A percentile compares a stretch with the other conserved stretches of the same genome.
phyloP scores from a whole-genome alignment of 2,113 vertebrate genomes.

The Lycaon pictus region DNA sequence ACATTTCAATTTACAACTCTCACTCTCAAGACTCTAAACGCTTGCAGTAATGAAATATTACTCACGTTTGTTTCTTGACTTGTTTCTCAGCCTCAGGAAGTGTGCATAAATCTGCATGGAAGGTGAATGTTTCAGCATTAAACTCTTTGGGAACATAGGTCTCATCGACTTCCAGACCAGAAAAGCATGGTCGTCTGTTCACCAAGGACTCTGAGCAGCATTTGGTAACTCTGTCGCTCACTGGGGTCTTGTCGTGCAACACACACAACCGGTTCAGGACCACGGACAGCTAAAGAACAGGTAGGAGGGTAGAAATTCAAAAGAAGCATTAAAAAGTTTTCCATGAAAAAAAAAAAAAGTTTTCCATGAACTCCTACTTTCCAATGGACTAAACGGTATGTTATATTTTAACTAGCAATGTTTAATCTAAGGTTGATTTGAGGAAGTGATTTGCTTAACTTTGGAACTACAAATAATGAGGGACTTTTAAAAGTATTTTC shows the following conservation, averaged over 20 bases:
- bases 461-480: not conserved
- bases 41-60: not conserved
- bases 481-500: not conserved
- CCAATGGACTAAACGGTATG: not conserved
- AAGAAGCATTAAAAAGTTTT: not conserved
- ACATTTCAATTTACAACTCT: not conserved
- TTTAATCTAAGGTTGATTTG: not conserved
- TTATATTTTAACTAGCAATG: not conserved
- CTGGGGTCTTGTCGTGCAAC: slow-evolving; percentile 72
- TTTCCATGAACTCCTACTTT: not conserved
- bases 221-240: slow-evolving; percentile 64
- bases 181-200: slow-evolving; percentile 71
- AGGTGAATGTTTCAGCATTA: slow-evolving; percentile 68
- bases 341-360: not conserved
- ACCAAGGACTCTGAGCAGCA: slow-evolving; percentile 75
- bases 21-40: not conserved
- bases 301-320: not conserved
- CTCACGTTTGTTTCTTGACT: slow-evolving; percentile 77
- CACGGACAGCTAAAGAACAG: slow-evolving; percentile 38
- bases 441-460: not conserved
- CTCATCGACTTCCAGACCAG: slow-evolving; percentile 42
- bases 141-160: slow-evolving; percentile 62
- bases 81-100: slow-evolving; percentile 49
- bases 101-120: slow-evolving; percentile 75
- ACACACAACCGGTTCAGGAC: slow-evolving; percentile 69